These are phyloP conservation scores for Dysmachus trigonus DNA, from an alignment of 2,888 invertebrate species.

Conservation along the genomic window DNA sequence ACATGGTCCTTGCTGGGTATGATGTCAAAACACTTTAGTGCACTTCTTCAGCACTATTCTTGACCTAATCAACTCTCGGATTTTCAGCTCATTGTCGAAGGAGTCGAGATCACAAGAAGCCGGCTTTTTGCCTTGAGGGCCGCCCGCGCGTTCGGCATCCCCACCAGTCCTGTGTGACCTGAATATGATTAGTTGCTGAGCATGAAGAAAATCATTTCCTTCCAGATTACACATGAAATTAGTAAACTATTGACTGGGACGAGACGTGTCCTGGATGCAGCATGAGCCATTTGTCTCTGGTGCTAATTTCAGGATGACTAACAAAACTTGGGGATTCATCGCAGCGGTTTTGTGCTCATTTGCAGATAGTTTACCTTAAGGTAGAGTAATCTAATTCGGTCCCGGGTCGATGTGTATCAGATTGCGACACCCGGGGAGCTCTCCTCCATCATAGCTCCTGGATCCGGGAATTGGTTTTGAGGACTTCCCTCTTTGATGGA, in stretches of 20 bases:
- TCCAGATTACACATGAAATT: slow-evolving; percentile 50
- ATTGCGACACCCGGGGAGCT: not conserved
- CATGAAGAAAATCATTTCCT: slow-evolving; percentile 47
- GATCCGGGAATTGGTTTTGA: not conserved
- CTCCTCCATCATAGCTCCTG: not conserved
- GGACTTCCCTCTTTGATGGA: not conserved
- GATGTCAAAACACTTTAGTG: not conserved
- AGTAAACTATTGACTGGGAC: slow-evolving; percentile 49
- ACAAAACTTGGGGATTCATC: slow-evolving; percentile 27
- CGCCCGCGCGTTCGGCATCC: not conserved
- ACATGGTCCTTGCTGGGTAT: not conserved
- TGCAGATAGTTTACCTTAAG: slow-evolving; percentile 33
- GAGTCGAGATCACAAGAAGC: slow-evolving; percentile 24
- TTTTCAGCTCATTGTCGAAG: slow-evolving; percentile 47
- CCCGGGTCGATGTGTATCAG: not conserved
- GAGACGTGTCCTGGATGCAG: slow-evolving; percentile 44
- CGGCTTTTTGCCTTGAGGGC: slow-evolving; percentile 13
- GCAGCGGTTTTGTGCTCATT: slow-evolving; percentile 28
- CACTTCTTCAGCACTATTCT: not conserved
- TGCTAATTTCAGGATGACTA: slow-evolving; percentile 46
- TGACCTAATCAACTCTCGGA: slow-evolving; percentile 34
- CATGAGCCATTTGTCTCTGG: slow-evolving; percentile 47
- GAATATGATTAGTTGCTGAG: slow-evolving; percentile 42
- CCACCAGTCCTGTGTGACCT: slow-evolving; percentile 32
- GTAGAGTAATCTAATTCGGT: slow-evolving; percentile 25